A percentile compares a stretch with the other conserved stretches of the same genome.
Conservation (phyloP, 2,113 vertebrate species). For the Notarius lentiginosus region DNA sequence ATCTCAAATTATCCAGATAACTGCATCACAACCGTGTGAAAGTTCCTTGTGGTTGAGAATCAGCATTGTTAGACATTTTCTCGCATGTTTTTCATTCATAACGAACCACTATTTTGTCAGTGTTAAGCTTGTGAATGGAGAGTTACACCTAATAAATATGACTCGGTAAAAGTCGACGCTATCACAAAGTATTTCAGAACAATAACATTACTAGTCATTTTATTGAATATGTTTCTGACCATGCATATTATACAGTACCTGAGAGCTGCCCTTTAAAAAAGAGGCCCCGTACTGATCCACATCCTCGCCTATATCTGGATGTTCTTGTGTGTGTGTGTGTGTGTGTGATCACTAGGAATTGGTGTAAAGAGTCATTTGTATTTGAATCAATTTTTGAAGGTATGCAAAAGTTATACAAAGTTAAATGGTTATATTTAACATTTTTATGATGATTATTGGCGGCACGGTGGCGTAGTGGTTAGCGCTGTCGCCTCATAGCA, state of each 20-base stretch:
- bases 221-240: neutral
- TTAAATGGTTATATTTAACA: neutral
- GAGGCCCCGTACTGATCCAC: neutral
- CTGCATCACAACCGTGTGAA: neutral
- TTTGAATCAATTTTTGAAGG: neutral
- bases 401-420: neutral
- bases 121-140: neutral
- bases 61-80: neutral
- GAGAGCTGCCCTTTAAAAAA: neutral
- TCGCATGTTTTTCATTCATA: neutral
- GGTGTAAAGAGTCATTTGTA: neutral
- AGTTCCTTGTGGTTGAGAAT: neutral
- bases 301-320: neutral
- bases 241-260: neutral
- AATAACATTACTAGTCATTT: neutral
- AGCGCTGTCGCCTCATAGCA: too few relatives aligned
- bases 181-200: neutral
- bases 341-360: neutral
- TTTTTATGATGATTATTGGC: too few relatives aligned
- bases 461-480: too few relatives aligned
- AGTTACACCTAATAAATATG: neutral
- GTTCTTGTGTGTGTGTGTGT: neutral
- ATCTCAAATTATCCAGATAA: conserved; percentile 3
- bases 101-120: neutral
- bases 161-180: neutral